These are phyloP conservation scores for Camponotus floridanus DNA, from an alignment of 1,140 invertebrate species.

Conservation along the genomic window DNA sequence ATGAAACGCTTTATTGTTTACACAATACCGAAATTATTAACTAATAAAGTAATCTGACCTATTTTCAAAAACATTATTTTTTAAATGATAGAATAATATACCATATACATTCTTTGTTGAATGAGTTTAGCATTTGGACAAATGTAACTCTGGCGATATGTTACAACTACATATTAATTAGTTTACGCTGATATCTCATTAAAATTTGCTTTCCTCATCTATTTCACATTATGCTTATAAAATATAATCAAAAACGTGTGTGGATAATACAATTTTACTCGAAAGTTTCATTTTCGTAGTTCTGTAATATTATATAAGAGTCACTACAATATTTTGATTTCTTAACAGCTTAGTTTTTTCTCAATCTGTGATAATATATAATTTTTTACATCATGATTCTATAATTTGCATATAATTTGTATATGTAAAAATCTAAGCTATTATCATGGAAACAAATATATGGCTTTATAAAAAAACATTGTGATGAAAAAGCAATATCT, in stretches of 20 bases:
- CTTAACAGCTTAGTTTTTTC: conserved; percentile 56
- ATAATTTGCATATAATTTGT: conserved; percentile 61
- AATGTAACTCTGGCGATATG: conserved; percentile 65
- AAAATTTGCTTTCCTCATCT: conserved; percentile 42
- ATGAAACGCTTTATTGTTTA: conserved; percentile 73
- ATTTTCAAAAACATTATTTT: conserved; percentile 32
- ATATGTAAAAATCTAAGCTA: conserved; percentile 56
- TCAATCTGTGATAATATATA: conserved; percentile 32
- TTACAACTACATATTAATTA: conserved; percentile 55
- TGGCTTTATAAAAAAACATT: conserved; percentile 52
- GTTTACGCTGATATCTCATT: conserved; percentile 47
- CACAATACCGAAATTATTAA: conserved; percentile 75
- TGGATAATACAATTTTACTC: conserved; percentile 69
- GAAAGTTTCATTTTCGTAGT: conserved; percentile 63
- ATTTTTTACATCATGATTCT: conserved; percentile 66
- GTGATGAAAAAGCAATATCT: conserved; percentile 41
- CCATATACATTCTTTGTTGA: conserved; percentile 32
- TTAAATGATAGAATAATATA: not conserved
- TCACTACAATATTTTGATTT: conserved; percentile 67
- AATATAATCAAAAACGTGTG: conserved; percentile 72
- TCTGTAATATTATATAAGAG: conserved; percentile 57
- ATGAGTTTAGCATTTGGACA: conserved; percentile 65
- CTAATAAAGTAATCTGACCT: conserved; percentile 61
- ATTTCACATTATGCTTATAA: conserved; percentile 67
- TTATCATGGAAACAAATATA: conserved; percentile 39